Evolutionary conservation across 2,797 vertebrate species (phyloP).

Genomic region (Periparus ater): DNA sequence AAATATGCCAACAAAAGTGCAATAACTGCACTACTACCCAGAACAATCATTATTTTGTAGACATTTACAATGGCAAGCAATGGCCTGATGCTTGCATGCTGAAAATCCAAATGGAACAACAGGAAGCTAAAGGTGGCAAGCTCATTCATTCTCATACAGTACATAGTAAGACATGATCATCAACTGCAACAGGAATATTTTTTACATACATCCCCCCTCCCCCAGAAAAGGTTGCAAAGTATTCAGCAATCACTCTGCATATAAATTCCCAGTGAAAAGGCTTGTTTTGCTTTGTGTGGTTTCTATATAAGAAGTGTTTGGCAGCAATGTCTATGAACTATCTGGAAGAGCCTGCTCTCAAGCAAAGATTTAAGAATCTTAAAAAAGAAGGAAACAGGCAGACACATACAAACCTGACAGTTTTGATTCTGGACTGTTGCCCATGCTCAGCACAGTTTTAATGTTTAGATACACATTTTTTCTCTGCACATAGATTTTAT

Average conservation of each 20-base stretch:
- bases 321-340: not conserved
- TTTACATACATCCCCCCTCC: rapidly evolving
- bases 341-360: not conserved
- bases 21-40: not conserved
- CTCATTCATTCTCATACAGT: not conserved
- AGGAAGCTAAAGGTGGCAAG: not conserved
- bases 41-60: not conserved
- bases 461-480: not conserved
- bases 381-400: not conserved
- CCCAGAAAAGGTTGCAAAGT: not conserved
- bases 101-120: not conserved
- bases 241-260: not conserved
- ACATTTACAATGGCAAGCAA: not conserved
- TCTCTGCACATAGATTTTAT: slow-evolving; percentile 3
- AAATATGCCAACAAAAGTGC: not conserved
- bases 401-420: not conserved
- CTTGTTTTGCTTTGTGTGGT: not conserved
- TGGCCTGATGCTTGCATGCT: not conserved
- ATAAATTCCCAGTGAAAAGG: not conserved
- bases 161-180: not conserved
- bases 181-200: not conserved
- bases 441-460: not conserved
- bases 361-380: not conserved
- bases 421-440: not conserved
- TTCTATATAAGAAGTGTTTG: not conserved